A percentile compares a stretch with the other conserved stretches of the same genome.
Evolutionary conservation across 2,888 invertebrate genomes (phyloP).

Genomic region (Patella caerulea): DNA sequence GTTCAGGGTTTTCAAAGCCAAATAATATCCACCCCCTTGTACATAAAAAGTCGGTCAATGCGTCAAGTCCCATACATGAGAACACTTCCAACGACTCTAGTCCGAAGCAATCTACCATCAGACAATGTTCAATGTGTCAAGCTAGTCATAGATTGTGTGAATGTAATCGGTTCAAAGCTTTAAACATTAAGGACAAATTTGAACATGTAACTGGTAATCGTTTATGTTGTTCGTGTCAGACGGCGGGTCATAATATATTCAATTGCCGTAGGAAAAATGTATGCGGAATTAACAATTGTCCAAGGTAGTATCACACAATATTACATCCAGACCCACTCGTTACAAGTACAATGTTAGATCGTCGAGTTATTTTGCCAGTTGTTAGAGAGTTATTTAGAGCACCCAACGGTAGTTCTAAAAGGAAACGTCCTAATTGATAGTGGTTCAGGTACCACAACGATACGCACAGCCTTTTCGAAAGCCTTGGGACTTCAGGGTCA

Average conservation of each 20-base stretch:
- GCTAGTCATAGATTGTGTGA: neutral
- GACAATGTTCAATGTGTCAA: conserved; percentile 4
- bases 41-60: no score
- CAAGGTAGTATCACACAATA: neutral
- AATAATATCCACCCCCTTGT: no score
- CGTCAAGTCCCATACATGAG: no score
- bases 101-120: neutral
- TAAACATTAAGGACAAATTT: no score
- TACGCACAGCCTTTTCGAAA: neutral
- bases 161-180: no score
- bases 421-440: neutral
- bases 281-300: neutral
- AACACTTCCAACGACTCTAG: no score
- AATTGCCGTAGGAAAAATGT: no score
- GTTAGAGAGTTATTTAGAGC: neutral
- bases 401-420: neutral
- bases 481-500: neutral
- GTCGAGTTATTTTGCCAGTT: neutral
- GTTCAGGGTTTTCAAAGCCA: no score
- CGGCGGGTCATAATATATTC: no score
- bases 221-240: no score
- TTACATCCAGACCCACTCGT: neutral
- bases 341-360: neutral
- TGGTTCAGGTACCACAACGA: neutral
- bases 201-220: no score